Evolutionary conservation across 2,113 vertebrate genomes (phyloP).

Genomic region (Ia io): DNA sequence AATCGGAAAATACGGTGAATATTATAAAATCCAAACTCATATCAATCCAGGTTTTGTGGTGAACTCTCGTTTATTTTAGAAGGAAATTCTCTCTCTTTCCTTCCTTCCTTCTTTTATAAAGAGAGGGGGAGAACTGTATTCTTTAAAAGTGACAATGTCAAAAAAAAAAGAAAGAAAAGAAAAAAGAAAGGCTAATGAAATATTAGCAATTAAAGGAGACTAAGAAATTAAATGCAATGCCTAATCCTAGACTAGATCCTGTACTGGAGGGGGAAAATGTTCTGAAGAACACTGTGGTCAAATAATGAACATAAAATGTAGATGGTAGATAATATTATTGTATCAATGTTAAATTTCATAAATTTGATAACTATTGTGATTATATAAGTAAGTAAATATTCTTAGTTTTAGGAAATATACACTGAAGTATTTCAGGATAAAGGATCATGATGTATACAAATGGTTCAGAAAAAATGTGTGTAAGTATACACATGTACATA

Average conservation of each 20-base stretch:
- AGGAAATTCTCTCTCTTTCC: neutral
- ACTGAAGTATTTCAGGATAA: neutral
- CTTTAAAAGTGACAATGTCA: neutral
- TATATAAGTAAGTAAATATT: neutral
- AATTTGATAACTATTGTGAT: neutral
- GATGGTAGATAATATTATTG: neutral
- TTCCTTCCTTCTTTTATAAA: neutral
- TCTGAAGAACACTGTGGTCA: neutral
- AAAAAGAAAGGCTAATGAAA: neutral
- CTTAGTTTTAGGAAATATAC: neutral
- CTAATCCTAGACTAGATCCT: neutral
- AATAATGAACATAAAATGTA: neutral
- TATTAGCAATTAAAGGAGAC: neutral
- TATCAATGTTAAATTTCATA: neutral
- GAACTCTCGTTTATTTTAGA: neutral
- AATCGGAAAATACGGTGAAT: neutral
- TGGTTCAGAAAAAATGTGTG: neutral
- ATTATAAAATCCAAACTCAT: neutral
- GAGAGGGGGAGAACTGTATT: neutral
- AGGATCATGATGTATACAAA: neutral
- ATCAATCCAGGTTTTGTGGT: neutral
- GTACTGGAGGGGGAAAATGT: neutral
- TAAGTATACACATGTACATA: neutral
- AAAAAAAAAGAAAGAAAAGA: neutral
- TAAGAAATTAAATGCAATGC: neutral